A percentile compares a stretch with the other conserved stretches of the same genome.
phyloP scores from a whole-genome alignment of 2,888 invertebrate species.

The Blera fallax region DNA sequence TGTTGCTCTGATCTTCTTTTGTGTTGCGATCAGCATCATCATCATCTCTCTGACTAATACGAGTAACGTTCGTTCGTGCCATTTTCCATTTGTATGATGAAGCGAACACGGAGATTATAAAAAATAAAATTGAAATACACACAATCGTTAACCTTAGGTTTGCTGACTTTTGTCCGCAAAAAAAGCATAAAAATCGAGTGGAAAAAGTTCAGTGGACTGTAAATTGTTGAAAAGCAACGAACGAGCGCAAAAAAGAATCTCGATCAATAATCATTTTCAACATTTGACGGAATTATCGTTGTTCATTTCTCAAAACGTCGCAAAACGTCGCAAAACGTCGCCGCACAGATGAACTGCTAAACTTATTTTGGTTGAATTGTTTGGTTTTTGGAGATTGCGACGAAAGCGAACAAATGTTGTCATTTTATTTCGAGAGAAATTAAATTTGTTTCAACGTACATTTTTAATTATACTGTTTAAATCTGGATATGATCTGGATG shows the following conservation, averaged over 20 bases:
- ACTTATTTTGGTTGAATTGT: neutral
- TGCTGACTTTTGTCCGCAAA: constrained; percentile 56
- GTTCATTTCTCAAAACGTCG: neutral
- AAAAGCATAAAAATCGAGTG: constrained; percentile 4
- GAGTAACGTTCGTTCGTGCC: constrained; percentile 26
- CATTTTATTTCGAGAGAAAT: neutral
- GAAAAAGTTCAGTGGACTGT: constrained; percentile 61
- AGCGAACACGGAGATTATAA: constrained; percentile 44
- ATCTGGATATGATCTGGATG: neutral
- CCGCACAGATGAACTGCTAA: neutral
- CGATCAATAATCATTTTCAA: neutral
- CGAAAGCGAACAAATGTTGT: constrained; percentile 6
- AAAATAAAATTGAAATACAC: constrained; percentile 41
- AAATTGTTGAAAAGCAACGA: constrained; percentile 23
- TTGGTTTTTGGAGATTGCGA: neutral
- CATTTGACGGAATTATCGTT: neutral
- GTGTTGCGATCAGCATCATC: constrained; percentile 27
- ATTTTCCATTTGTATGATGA: constrained; percentile 37
- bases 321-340: too few species aligned
- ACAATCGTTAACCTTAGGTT: constrained; percentile 67
- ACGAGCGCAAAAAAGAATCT: neutral
- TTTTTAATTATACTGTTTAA: neutral
- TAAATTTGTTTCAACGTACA: neutral
- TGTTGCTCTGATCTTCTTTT: constrained; percentile 14
- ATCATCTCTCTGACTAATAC: constrained; percentile 18